A percentile compares a stretch with the other conserved stretches of the same genome.
Evolutionary conservation across 64 coral and sea anemone genomes (phyloP).

Genomic region (Montipora cactus): DNA sequence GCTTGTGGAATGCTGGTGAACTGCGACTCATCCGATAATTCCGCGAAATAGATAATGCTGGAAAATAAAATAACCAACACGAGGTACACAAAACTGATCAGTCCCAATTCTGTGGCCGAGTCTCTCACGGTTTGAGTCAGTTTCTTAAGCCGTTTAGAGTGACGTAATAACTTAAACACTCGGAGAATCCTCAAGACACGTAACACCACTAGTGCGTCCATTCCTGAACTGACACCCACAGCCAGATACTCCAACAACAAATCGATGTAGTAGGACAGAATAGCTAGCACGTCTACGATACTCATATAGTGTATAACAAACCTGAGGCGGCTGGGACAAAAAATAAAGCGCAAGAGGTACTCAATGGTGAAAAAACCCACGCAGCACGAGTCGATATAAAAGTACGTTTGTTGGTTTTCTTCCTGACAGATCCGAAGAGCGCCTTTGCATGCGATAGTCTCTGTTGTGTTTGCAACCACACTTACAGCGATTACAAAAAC

Average conservation of each 20-base stretch:
- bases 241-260: slow-evolving; percentile 33
- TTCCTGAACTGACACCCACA: slow-evolving; percentile 1
- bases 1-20: slow-evolving; percentile 87
- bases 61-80: slow-evolving; percentile 79
- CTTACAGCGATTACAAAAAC: slow-evolving; percentile 73
- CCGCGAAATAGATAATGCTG: slow-evolving; percentile 87
- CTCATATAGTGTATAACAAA: slow-evolving; percentile 76
- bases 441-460: slow-evolving; percentile 76
- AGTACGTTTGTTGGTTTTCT: slow-evolving; percentile 50
- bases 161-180: slow-evolving; percentile 84
- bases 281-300: slow-evolving; percentile 79
- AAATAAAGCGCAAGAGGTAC: slow-evolving; percentile 48
- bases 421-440: slow-evolving; percentile 65
- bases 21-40: slow-evolving; percentile 60
- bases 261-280: slow-evolving; percentile 79
- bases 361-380: slow-evolving; percentile 81
- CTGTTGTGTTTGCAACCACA: slow-evolving; percentile 70
- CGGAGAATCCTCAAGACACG: slow-evolving; percentile 79
- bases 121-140: slow-evolving; percentile 67
- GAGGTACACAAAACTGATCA: slow-evolving; percentile 84
- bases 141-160: slow-evolving; percentile 73
- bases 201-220: slow-evolving; percentile 66
- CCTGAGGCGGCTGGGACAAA: slow-evolving; percentile 58
- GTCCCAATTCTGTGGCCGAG: slow-evolving; percentile 79
- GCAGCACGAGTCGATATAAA: slow-evolving; percentile 72